phyloP scores from a whole-genome alignment of 2,797 vertebrate species.

The Gorsachius magnificus region DNA sequence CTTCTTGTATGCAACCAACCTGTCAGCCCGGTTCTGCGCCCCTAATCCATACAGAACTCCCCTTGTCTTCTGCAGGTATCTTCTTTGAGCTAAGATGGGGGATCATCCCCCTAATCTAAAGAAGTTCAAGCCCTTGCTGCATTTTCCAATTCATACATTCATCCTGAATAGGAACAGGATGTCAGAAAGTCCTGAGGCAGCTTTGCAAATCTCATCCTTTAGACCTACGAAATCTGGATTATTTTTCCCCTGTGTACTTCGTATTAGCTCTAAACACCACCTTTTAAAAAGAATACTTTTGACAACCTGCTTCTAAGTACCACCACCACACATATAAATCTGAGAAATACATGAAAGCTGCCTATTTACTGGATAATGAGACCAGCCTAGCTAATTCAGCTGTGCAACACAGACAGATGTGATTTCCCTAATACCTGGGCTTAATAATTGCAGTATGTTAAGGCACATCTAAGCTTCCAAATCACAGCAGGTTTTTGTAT shows the following conservation, averaged over 20 bases:
- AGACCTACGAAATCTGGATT: constrained; percentile 28
- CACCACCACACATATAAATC: background rate
- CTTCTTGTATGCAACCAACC: background rate
- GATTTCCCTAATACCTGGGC: constrained; percentile 42
- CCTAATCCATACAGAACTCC: background rate
- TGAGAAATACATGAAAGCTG: constrained; percentile 31
- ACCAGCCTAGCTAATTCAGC: constrained; percentile 3
- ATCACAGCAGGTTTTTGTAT: background rate
- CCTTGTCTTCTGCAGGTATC: background rate
- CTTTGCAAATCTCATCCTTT: constrained; percentile 23
- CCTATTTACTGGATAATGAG: background rate
- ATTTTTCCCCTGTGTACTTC: background rate
- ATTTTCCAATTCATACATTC: background rate
- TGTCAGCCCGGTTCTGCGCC: background rate
- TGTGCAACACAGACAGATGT: background rate
- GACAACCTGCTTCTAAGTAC: constrained; percentile 52
- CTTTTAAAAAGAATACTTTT: constrained; percentile 39
- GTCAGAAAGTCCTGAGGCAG: background rate
- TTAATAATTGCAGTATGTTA: constrained; percentile 16
- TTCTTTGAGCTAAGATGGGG: background rate
- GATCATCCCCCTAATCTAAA: constrained; percentile 42
- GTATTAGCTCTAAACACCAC: constrained; percentile 10
- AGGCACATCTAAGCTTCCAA: constrained; percentile 25
- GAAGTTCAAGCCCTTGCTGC: constrained; percentile 30
- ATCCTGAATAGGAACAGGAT: background rate